Evolutionary conservation across 1,140 invertebrate genomes (phyloP).

Genomic region (Macrocentrus cingulum): DNA sequence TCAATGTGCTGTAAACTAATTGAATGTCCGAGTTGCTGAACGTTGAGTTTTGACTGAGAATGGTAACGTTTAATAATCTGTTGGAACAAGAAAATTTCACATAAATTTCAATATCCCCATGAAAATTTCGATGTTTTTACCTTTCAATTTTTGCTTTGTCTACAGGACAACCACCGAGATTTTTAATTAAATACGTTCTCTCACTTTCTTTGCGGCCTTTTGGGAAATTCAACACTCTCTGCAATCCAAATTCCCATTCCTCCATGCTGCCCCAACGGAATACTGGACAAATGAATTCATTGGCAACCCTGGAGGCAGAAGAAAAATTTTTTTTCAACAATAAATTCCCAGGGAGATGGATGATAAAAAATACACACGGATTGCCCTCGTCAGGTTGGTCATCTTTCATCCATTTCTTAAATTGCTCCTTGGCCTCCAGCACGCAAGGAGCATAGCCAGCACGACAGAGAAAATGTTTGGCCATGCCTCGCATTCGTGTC

Average conservation of each 20-base stretch:
- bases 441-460: constrained; percentile 74
- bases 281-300: constrained; percentile 74
- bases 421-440: constrained; percentile 66
- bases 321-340: neutral
- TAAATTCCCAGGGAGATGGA: neutral
- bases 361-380: constrained; percentile 62
- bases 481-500: constrained; percentile 63
- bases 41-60: constrained; percentile 67
- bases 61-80: constrained; percentile 67
- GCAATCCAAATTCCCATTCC: constrained; percentile 77
- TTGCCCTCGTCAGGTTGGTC: constrained; percentile 71
- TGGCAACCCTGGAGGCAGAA: constrained; percentile 63
- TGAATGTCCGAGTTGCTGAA: constrained; percentile 74
- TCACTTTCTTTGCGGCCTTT: constrained; percentile 66
- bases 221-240: constrained; percentile 73
- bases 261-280: constrained; percentile 75
- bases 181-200: constrained; percentile 73
- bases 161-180: constrained; percentile 72
- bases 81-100: constrained; percentile 23
- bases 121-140: constrained; percentile 33
- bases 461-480: constrained; percentile 69
- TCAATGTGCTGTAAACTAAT: constrained; percentile 71
- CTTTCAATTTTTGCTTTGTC: constrained; percentile 67
- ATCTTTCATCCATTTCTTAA: constrained; percentile 68
- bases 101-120: neutral